A percentile compares a stretch with the other conserved stretches of the same genome.
phyloP scores from a whole-genome alignment of 2,797 vertebrate species.

The Oophaga sylvatica region DNA sequence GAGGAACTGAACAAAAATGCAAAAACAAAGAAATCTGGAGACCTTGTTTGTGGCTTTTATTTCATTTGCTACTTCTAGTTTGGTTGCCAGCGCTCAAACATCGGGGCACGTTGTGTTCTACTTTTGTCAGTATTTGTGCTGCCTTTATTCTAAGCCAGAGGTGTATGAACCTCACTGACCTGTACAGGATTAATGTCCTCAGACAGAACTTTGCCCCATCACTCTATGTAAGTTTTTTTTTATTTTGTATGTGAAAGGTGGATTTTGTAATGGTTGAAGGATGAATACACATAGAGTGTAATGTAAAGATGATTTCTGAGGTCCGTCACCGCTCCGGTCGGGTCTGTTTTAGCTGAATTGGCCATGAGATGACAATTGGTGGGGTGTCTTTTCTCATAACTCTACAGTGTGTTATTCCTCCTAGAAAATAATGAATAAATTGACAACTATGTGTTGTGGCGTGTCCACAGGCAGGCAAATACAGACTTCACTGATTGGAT shows the following conservation, averaged over 20 bases:
- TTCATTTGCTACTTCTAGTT: background rate
- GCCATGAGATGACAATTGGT: too few relatives aligned
- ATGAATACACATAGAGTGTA: background rate
- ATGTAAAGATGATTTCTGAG: background rate
- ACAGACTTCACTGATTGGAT: too few relatives aligned
- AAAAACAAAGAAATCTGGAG: background rate
- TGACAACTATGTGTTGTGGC: too few relatives aligned
- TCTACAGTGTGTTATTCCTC: too few relatives aligned
- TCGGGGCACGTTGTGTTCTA: background rate
- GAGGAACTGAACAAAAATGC: too few relatives aligned
- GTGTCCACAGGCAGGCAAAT: too few relatives aligned
- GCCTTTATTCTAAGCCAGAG: background rate
- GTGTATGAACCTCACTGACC: background rate
- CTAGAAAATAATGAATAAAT: too few relatives aligned
- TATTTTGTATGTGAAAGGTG: background rate
- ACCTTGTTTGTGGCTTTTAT: background rate
- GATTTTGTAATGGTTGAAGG: background rate
- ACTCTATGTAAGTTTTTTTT: background rate
- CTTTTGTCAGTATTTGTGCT: background rate
- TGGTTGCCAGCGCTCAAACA: background rate
- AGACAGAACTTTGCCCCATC: background rate
- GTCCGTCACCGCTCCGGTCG: too few relatives aligned
- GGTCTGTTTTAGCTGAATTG: too few relatives aligned
- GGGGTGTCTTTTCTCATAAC: too few relatives aligned
- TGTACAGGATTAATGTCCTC: background rate